Evolutionary conservation across 2,113 vertebrate genomes (phyloP).

Genomic region (Brachyistius frenatus): DNA sequence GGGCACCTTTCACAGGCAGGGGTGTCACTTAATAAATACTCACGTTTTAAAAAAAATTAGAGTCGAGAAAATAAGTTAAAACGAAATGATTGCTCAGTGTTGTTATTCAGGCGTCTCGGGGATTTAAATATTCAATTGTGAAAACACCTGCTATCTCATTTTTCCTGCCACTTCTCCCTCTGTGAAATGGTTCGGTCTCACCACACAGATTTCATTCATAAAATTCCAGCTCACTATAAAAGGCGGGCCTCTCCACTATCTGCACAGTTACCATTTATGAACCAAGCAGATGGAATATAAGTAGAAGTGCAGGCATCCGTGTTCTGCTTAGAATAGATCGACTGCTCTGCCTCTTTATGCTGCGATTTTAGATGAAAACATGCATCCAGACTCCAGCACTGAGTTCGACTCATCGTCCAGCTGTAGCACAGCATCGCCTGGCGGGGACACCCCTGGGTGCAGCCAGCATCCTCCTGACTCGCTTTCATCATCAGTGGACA

Average conservation of each 20-base stretch:
- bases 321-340: conserved; percentile 17
- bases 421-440: conserved; percentile 92
- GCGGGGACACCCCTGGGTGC: conserved; percentile 90
- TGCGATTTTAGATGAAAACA: conserved; percentile 68
- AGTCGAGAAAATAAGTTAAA: neutral
- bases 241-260: conserved; percentile 80
- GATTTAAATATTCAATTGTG: neutral
- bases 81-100: neutral
- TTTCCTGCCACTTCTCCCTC: conserved; percentile 39
- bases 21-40: conserved; percentile 35
- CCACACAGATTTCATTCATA: conserved; percentile 89
- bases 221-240: conserved; percentile 87
- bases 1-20: conserved; percentile 54
- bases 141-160: conserved; percentile 22
- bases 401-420: conserved; percentile 92
- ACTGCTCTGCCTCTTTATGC: conserved; percentile 31
- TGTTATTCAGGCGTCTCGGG: neutral
- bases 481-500: conserved; percentile 88
- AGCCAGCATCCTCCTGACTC: conserved; percentile 88
- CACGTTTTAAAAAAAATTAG: neutral
- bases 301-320: conserved; percentile 13
- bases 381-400: conserved; percentile 88
- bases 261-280: conserved; percentile 74
- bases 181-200: conserved; percentile 82
- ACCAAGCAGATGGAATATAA: conserved; percentile 71